phyloP scores from a whole-genome alignment of 2,888 invertebrate species.

The Idaea biselata region DNA sequence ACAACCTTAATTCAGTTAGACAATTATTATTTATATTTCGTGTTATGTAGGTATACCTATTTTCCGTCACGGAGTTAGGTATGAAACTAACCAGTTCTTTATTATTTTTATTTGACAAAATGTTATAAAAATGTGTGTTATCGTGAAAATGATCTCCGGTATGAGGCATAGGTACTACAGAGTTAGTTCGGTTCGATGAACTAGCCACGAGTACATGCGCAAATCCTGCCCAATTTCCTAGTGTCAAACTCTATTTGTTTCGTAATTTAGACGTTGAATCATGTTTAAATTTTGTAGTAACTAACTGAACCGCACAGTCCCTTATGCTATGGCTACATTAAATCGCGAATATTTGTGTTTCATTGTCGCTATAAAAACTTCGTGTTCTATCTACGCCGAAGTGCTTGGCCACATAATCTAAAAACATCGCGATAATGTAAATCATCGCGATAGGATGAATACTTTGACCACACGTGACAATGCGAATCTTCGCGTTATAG shows the following conservation, averaged over 20 bases:
- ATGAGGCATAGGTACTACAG: not conserved
- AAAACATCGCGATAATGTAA: too few relatives aligned
- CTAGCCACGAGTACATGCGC: slow-evolving; percentile 26
- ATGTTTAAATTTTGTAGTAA: not conserved
- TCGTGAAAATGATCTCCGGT: slow-evolving; percentile 31
- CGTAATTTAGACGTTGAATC: slow-evolving; percentile 18
- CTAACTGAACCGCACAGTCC: not conserved
- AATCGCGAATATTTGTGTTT: too few relatives aligned
- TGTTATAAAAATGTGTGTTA: slow-evolving; percentile 41
- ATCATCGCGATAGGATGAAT: too few relatives aligned
- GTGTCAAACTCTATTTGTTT: slow-evolving; percentile 32
- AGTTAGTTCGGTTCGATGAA: slow-evolving; percentile 46
- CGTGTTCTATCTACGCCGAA: too few relatives aligned
- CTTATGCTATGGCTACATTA: too few relatives aligned
- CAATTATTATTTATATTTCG: too few relatives aligned
- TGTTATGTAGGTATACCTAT: not conserved
- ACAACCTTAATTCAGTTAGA: too few relatives aligned
- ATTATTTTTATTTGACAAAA: slow-evolving; percentile 44
- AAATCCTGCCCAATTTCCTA: slow-evolving; percentile 23
- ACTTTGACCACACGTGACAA: too few relatives aligned
- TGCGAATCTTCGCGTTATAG: too few relatives aligned
- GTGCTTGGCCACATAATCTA: too few relatives aligned
- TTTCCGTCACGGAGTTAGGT: slow-evolving; percentile 18
- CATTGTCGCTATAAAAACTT: too few relatives aligned
- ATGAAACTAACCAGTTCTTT: slow-evolving; percentile 36